Evolutionary conservation across 2,888 invertebrate species (phyloP), one percentile per base, ranked within the genome.

Genomic region (Heliconius ethilla): DNA sequence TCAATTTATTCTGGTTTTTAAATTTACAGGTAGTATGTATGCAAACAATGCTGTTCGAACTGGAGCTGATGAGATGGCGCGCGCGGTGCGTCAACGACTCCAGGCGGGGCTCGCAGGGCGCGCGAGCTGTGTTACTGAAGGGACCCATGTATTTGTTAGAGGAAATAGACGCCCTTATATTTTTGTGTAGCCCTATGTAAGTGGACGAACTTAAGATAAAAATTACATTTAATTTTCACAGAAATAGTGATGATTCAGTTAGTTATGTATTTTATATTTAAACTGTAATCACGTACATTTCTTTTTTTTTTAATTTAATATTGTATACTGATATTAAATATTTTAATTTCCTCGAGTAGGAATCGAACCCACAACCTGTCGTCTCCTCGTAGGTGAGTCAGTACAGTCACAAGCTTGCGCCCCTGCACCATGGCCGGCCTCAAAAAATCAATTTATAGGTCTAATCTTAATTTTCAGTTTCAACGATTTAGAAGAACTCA

Each of bases 131-230:
- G 65, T 91, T 98, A 29, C 94, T 98, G 13, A 97, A 97, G 84
- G 98, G 98, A 5, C 98, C 98, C 85, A 98, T 98, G 95, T 96
- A 97, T 84, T 96, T 96, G 85, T 95, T 98, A 18, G 95, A 96
- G 62, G 97, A 98, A 83, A 96, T 98, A 78, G 96, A 97, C 80
- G 96, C 96, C 0, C 96, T 98, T 62, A 96, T 98, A 77, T 98
- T 97, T 87, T 95, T 98, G 1, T 98, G 98, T 87, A 97, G 97
- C 85, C 98, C 98, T 1, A 94, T 98, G 97, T 98, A 90, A 95
- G 97, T 95, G 1, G 3, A 51, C 5, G 45, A 51, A 51, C 15
- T 51, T 51, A 51, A 33, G 33, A 33, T 33, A 33, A 0, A 33
- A 45, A 15, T 4, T 2, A 1, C 6, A 45, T 15, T 45, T 15